phyloP scores from a whole-genome alignment of 1,140 invertebrate genomes.

The Apolygus lucorum region DNA sequence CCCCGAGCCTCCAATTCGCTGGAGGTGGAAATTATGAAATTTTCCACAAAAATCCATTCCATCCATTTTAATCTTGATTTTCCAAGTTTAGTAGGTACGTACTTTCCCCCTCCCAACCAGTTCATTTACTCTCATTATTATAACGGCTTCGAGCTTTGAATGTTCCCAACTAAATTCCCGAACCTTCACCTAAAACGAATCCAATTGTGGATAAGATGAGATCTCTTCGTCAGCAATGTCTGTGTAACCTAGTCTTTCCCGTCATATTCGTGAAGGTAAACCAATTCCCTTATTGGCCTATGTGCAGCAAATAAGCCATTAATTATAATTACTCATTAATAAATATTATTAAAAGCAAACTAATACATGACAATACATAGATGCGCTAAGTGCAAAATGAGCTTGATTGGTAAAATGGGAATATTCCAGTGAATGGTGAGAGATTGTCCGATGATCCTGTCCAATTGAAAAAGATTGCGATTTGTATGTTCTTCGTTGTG shows the following conservation, averaged over 20 bases:
- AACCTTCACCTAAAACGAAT: too few relatives aligned
- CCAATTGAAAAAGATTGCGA: conserved; percentile 25
- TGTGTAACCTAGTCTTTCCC: background rate
- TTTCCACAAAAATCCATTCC: too few relatives aligned
- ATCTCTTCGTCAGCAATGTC: background rate
- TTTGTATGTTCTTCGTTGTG: conserved; percentile 25
- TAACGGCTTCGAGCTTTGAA: too few relatives aligned
- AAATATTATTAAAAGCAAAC: background rate
- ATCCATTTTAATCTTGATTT: too few relatives aligned
- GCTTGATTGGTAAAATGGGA: conserved; percentile 10
- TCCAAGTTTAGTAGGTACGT: too few relatives aligned
- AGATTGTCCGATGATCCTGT: conserved; percentile 20
- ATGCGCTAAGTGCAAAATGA: conserved; percentile 26
- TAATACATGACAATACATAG: conserved; percentile 27
- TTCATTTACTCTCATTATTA: too few relatives aligned
- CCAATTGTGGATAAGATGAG: too few relatives aligned
- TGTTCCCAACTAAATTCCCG: too few relatives aligned
- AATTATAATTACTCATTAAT: background rate
- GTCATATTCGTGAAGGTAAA: background rate
- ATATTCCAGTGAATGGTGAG: conserved; percentile 8
- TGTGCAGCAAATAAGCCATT: background rate
- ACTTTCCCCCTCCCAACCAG: too few relatives aligned
- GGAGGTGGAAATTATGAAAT: too few relatives aligned
- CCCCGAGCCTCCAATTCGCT: too few relatives aligned
- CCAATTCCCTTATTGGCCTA: conserved; percentile 17